These are phyloP conservation scores for Dascyllus trimaculatus DNA, from an alignment of 2,113 vertebrate species.

Conservation along the genomic window DNA sequence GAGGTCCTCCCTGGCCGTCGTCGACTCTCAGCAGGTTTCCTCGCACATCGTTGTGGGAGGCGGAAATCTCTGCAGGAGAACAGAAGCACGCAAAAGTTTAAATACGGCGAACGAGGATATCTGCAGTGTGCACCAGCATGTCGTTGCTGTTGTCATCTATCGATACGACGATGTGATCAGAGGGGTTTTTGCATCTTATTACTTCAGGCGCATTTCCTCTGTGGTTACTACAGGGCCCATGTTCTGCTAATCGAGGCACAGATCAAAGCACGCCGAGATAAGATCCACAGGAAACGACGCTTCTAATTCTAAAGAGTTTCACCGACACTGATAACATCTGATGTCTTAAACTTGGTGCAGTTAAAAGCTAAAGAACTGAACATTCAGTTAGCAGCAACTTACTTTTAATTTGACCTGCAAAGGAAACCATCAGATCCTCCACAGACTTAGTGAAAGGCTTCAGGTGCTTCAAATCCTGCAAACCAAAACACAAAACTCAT, in stretches of 20 bases:
- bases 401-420: conserved; percentile 91
- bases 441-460: conserved; percentile 91
- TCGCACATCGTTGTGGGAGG: conserved; percentile 91
- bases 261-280: neutral
- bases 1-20: conserved; percentile 16
- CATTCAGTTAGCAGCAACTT: neutral
- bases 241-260: neutral
- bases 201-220: conserved; percentile 31
- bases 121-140: neutral
- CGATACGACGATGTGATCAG: neutral
- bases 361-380: neutral
- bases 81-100: neutral
- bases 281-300: conserved; percentile 36
- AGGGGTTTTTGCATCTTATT: neutral
- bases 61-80: conserved; percentile 88
- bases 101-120: too few species aligned
- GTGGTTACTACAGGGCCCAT: conserved; percentile 12
- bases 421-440: conserved; percentile 90
- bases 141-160: neutral
- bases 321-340: too few species aligned
- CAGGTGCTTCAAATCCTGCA: conserved; percentile 83
- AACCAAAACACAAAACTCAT: conserved; percentile 36
- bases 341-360: neutral
- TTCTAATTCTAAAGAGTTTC: neutral
- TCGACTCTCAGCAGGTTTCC: conserved; percentile 82